These are phyloP conservation scores for Amphiprion ocellaris DNA, from an alignment of 2,113 vertebrate genomes.

Conservation along the genomic window DNA sequence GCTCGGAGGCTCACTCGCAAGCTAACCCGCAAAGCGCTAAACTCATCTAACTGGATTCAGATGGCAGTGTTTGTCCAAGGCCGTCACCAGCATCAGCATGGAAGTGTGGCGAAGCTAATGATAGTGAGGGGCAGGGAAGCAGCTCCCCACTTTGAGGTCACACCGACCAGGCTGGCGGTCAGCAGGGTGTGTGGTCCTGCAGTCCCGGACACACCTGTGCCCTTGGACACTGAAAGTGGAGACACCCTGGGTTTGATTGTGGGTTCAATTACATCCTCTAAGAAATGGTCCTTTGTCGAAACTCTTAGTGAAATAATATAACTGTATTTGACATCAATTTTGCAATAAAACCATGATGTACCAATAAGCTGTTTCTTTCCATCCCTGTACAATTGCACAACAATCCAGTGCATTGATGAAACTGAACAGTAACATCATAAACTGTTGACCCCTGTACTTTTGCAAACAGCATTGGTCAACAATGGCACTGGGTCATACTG, in stretches of 20 bases:
- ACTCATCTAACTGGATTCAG: constrained; percentile 77
- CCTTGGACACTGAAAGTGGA: constrained; percentile 66
- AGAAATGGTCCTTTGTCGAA: constrained; percentile 49
- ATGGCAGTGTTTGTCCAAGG: constrained; percentile 82
- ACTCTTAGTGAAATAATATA: constrained; percentile 8
- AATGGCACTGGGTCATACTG: constrained; percentile 14
- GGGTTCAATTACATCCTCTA: constrained; percentile 52
- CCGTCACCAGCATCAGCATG: constrained; percentile 64
- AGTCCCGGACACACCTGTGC: constrained; percentile 75
- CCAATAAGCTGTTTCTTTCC: neutral
- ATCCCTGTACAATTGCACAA: constrained; percentile 19
- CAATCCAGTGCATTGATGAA: neutral
- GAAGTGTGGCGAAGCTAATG: constrained; percentile 79
- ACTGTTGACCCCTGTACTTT: constrained; percentile 32
- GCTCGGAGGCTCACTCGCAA: constrained; percentile 61
- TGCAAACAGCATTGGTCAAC: constrained; percentile 46
- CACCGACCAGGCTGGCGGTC: constrained; percentile 59
- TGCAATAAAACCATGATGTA: neutral
- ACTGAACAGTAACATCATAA: constrained; percentile 28
- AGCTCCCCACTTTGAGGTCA: constrained; percentile 70
- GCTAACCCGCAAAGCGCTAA: constrained; percentile 67
- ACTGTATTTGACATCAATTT: neutral
- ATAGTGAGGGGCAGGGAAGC: constrained; percentile 72
- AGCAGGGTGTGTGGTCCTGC: constrained; percentile 78
- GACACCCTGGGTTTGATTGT: constrained; percentile 60